Evolutionary conservation across 1,140 invertebrate genomes (phyloP).

Genomic region (Aporrectodea caliginosa): DNA sequence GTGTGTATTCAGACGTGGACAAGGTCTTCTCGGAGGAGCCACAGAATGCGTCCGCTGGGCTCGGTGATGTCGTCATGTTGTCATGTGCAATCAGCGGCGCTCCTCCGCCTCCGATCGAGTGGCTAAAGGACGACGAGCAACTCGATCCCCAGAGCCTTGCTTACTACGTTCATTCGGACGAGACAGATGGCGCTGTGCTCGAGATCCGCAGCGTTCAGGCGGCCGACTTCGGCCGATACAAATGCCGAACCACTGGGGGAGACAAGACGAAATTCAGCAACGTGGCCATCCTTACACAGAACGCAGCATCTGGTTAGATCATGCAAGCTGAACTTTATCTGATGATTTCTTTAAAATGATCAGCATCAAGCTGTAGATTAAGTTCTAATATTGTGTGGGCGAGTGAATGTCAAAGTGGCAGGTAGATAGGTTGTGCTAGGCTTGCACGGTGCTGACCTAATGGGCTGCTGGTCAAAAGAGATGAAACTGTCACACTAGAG

Average conservation of each 20-base stretch:
- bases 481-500: too few species aligned
- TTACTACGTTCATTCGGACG: slow-evolving; percentile 35
- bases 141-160: slow-evolving; percentile 34
- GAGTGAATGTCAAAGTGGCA: too few species aligned
- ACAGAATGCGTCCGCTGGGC: slow-evolving; percentile 62
- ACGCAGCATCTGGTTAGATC: too few species aligned
- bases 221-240: slow-evolving; percentile 73
- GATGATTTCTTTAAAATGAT: too few species aligned
- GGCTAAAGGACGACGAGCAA: slow-evolving; percentile 70
- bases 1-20: slow-evolving; percentile 40
- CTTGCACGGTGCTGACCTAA: too few species aligned
- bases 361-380: too few species aligned
- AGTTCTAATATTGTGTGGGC: too few species aligned
- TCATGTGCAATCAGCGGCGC: slow-evolving; percentile 58
- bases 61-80: slow-evolving; percentile 63
- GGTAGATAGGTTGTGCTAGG: too few species aligned
- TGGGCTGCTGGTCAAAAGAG: too few species aligned
- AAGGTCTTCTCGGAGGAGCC: slow-evolving; percentile 64
- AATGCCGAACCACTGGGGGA: slow-evolving; percentile 65
- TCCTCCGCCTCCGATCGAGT: slow-evolving; percentile 63
- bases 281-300: neutral
- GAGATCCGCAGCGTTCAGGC: slow-evolving; percentile 74
- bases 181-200: slow-evolving; percentile 66
- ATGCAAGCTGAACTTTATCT: too few species aligned
- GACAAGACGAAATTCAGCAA: neutral